Evolutionary conservation across 2,113 vertebrate species (phyloP).

Genomic region (Scomber colias): DNA sequence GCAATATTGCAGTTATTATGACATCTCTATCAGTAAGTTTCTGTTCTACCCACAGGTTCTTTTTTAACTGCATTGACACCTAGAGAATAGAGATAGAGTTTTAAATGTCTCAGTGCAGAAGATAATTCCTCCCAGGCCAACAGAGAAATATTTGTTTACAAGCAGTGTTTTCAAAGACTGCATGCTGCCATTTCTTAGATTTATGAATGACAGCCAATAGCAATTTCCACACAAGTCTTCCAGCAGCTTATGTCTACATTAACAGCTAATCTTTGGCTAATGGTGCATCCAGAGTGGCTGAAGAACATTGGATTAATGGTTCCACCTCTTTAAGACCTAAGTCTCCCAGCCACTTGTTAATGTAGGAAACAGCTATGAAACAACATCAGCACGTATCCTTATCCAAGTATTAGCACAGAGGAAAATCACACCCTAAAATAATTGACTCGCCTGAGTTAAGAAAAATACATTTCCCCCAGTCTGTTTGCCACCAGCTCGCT

Average conservation of each 20-base stretch:
- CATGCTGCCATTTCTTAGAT: slow-evolving; percentile 24
- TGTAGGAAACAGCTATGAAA: slow-evolving; percentile 47
- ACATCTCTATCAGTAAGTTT: too few species aligned
- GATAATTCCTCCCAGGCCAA: background rate
- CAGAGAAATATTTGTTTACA: slow-evolving; percentile 16
- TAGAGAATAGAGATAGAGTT: background rate
- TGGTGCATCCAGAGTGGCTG: slow-evolving; percentile 28
- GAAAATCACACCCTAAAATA: slow-evolving; percentile 68
- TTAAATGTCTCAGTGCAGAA: background rate
- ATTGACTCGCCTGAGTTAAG: slow-evolving; percentile 65
- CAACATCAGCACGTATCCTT: slow-evolving; percentile 37
- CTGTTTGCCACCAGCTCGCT: slow-evolving; percentile 37
- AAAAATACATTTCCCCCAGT: slow-evolving; percentile 64
- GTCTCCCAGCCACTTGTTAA: slow-evolving; percentile 57
- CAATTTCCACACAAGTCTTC: slow-evolving; percentile 23
- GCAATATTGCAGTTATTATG: too few species aligned
- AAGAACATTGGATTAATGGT: slow-evolving; percentile 66
- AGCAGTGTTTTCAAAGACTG: background rate
- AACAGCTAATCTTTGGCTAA: slow-evolving; percentile 49
- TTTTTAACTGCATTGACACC: background rate
- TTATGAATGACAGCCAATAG: slow-evolving; percentile 11
- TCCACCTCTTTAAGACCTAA: slow-evolving; percentile 61
- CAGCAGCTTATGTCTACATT: slow-evolving; percentile 44
- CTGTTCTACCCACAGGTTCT: background rate
- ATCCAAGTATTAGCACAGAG: slow-evolving; percentile 50